Conservation (phyloP, 1,140 invertebrate species). For the Atta cephalotes region DNA sequence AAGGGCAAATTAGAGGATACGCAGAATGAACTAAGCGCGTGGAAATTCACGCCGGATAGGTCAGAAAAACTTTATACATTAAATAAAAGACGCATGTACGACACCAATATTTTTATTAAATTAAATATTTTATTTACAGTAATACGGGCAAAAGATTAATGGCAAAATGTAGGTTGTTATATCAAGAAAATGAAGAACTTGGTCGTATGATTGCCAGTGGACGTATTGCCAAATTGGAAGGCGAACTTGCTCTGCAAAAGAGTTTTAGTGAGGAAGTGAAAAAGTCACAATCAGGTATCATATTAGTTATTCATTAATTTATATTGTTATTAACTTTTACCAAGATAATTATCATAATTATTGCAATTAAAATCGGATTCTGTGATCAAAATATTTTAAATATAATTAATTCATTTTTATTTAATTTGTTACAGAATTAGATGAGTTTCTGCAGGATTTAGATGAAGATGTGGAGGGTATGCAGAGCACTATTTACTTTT, state of each 20-base stretch:
- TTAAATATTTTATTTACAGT: conserved; percentile 83
- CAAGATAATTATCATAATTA: conserved; percentile 33
- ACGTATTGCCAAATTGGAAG: conserved; percentile 97
- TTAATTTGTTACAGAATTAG: conserved; percentile 90
- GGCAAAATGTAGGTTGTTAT: conserved; percentile 98
- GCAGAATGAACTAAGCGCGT: conserved; percentile 98
- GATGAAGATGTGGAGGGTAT: conserved; percentile 99
- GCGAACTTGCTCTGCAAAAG: conserved; percentile 97
- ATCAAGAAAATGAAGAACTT: conserved; percentile 99
- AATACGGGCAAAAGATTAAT: conserved; percentile 99
- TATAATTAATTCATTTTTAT: conserved; percentile 40
- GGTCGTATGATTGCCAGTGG: conserved; percentile 98
- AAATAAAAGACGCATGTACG: conserved; percentile 24
- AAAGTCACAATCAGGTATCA: conserved; percentile 96
- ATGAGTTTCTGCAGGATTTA: conserved; percentile 97
- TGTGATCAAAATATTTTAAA: neutral
- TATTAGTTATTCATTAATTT: conserved; percentile 6
- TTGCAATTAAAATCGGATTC: conserved; percentile 23
- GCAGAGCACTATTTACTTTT: conserved; percentile 98
- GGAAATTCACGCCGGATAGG: conserved; percentile 99
- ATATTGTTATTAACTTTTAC: conserved; percentile 25
- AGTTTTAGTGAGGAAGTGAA: conserved; percentile 98
- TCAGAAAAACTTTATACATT: conserved; percentile 77
- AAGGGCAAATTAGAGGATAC: conserved; percentile 98
- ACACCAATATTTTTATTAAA: neutral